Percentiles rank a stretch among this genome's conserved stretches.
Evolutionary conservation across 2,797 vertebrate species (phyloP).

Genomic region (Halcyon badia): DNA sequence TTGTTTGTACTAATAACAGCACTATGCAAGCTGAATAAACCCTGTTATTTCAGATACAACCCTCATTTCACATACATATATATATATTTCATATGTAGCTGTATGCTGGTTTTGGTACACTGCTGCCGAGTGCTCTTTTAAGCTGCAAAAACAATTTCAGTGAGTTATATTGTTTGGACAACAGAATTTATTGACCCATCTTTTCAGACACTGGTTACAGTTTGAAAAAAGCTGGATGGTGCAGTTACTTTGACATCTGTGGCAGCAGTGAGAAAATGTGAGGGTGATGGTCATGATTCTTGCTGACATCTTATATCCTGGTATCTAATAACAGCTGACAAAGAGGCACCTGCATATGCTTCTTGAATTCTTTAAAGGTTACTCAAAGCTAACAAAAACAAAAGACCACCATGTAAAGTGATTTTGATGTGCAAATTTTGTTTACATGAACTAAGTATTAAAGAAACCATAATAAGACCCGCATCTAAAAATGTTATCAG

Average conservation of each 20-base stretch:
- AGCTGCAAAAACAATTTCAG: conserved; percentile 63
- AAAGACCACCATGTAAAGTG: neutral
- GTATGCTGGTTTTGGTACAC: neutral
- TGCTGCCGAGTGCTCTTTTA: neutral
- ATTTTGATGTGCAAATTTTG: neutral
- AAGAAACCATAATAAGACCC: neutral
- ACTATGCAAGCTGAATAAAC: neutral
- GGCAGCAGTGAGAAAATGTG: conserved; percentile 44
- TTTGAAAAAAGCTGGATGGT: conserved; percentile 16
- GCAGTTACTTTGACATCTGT: conserved; percentile 53
- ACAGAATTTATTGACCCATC: conserved; percentile 62
- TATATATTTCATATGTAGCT: neutral
- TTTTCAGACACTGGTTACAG: conserved; percentile 32
- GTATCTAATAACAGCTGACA: conserved; percentile 52
- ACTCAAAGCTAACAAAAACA: neutral
- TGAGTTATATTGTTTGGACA: conserved; percentile 65
- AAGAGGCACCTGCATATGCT: conserved; percentile 34
- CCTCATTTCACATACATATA: neutral
- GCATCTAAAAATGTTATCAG: neutral
- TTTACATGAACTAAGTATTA: neutral
- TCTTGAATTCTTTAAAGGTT: conserved; percentile 11
- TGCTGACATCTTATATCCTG: conserved; percentile 60
- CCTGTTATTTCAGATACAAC: conserved; percentile 34
- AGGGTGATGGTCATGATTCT: conserved; percentile 54
- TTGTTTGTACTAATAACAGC: neutral